Base-by-base conservation (phyloP, 2,888 invertebrate species). In the Nasonovia ribisnigri region DNA sequence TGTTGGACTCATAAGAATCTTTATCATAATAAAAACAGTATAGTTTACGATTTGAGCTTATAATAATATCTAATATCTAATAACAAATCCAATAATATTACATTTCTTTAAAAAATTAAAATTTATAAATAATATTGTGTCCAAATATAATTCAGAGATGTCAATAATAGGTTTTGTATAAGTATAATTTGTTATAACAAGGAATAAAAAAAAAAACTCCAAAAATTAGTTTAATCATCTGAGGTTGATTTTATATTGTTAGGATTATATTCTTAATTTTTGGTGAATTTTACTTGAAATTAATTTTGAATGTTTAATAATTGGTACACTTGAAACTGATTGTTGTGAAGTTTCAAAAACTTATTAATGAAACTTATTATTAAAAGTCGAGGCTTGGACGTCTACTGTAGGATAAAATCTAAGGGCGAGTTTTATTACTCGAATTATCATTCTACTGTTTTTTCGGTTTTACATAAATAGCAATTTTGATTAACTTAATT, bases 371-470 rank as follows among this genome's bases (percentile, higher is more conserved):
- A 84, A 84, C 51, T 84, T 57, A 86, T 86, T 57, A 46, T 86
- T 46, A 46, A 57, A 86, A 86, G 86, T 57, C 36, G n/a, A 57
- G n/a, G 43, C 86, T 86, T 60, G 86, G 46, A 46, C n/a, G 54
- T 84, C 43, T 43, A 43, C 86, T 11, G 29, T 57, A 51, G 16
- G 84, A 42, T 54, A 54, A 51, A 5, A 84, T 54, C 6, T n/a
- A 24, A 43, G 48, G n/a, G 42, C 10, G 57, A 86, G 57, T 86
- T 91, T 57, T 57, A 86, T 84, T 84, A 46, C 86, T 84, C 16
- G 90, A 43, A 91, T 91, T 91, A 51, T 84, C 54, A 86, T 57
- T 91, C 54, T 46, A 43, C 84, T 84, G 51, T 91, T 91, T 84
- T 91, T 90, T 84, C 6, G n/a, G 77, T 26, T 36, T 77, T 3